Conservation (phyloP, 2,113 vertebrate species). For the Rhinolophus ferrumequinum region DNA sequence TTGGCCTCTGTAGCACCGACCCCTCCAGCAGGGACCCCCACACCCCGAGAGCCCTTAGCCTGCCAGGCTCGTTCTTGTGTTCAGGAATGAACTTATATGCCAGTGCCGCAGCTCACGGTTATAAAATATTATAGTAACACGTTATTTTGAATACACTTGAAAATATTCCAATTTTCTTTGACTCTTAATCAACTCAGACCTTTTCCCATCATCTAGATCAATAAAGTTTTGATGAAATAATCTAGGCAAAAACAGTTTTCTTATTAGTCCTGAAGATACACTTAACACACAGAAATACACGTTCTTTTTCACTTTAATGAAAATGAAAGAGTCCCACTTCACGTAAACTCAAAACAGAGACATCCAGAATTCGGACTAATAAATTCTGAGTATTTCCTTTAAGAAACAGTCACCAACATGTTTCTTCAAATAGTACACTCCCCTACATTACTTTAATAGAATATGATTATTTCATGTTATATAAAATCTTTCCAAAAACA, state of each 20-base stretch:
- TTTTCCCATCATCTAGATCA: neutral
- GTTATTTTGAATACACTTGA: neutral
- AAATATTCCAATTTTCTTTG: neutral
- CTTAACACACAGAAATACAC: neutral
- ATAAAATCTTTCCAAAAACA: neutral
- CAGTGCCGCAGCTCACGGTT: too few relatives aligned
- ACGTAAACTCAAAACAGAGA: neutral
- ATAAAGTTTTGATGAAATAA: neutral
- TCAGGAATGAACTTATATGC: neutral
- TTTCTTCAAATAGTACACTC: neutral
- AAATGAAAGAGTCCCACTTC: neutral
- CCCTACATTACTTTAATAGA: neutral
- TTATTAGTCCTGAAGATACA: neutral
- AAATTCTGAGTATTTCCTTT: neutral
- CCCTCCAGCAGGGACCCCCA: too few relatives aligned
- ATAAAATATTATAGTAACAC: neutral
- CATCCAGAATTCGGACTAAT: neutral
- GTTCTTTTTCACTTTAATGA: neutral
- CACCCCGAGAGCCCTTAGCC: too few relatives aligned
- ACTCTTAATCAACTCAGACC: neutral
- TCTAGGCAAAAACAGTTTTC: neutral
- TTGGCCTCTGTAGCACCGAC: too few relatives aligned
- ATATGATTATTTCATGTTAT: neutral
- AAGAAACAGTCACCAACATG: neutral
- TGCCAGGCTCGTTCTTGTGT: neutral